These are phyloP conservation scores for Mustela nigripes DNA, from an alignment of 2,113 vertebrate genomes.

Conservation along the genomic window DNA sequence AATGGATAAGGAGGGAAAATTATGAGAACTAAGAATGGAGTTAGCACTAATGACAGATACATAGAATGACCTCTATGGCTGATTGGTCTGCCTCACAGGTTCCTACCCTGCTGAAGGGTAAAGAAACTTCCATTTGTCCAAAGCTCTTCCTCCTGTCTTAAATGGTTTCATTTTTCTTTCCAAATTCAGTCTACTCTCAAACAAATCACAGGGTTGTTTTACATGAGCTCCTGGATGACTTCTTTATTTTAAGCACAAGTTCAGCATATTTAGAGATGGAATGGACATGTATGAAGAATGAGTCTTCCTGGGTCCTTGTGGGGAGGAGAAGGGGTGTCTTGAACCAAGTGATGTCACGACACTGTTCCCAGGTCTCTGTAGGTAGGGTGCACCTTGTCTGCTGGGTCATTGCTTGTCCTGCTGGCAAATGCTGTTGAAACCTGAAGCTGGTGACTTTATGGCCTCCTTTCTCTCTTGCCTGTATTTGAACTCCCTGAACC, in stretches of 20 bases:
- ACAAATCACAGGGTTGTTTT: background rate
- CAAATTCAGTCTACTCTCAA: background rate
- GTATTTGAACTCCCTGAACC: background rate
- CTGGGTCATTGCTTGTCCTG: background rate
- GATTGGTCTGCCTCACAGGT: background rate
- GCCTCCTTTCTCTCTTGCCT: background rate
- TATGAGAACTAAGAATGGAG: background rate
- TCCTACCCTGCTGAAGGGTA: background rate
- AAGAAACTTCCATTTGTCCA: background rate
- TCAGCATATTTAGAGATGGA: background rate
- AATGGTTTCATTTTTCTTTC: background rate
- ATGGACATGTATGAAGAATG: background rate
- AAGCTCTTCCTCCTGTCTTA: background rate
- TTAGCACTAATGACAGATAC: background rate
- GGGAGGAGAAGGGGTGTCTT: no score
- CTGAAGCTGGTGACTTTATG: background rate
- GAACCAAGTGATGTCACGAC: background rate
- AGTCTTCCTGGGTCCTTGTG: background rate
- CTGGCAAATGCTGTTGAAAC: background rate
- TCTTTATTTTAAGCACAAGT: background rate
- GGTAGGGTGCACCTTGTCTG: background rate
- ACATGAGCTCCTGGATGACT: background rate
- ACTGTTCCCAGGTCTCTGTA: background rate
- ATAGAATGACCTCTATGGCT: background rate
- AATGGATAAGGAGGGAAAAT: background rate